Evolutionary conservation across 2,888 invertebrate genomes (phyloP), one percentile per base, ranked within the genome.

Genomic region (Teinopalpus imperialis): DNA sequence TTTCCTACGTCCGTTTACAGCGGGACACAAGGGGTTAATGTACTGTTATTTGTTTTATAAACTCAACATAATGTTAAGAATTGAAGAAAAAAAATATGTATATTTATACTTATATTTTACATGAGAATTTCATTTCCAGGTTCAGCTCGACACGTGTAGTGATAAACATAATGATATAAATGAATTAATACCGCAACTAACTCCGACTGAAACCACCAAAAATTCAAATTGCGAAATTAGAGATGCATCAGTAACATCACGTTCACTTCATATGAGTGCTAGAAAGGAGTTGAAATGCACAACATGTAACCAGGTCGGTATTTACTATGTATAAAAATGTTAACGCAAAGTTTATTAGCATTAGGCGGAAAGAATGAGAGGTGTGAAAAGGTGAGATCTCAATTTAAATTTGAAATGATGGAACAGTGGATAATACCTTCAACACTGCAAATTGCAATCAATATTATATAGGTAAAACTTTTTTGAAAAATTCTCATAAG

Each of bases 251-350:
- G 42, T 41, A n/a, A 27, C 21, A 9, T 24, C 30, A 8, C 29
- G 42, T 36, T 21, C 39, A 18, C 24, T 30, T 35, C 14, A 6
- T 39, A 14, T 4, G 27, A 30, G 14, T 24, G 32, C 29, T 20
- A 50, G 10, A 45, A 61, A 66, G 35, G 61, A 68, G 7, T 69
- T 63, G 23, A 75, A 69, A 55, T 79, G 78, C 51, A 52, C 54
- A 12, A 54, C 66, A 54, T 79, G 79, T 48, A 66, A 65, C 55
- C 74, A 79, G 72, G 79, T 78, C 43, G 51, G 37, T 23, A 20
- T 39, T 26, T 47, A 35, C n/a, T 21, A 16, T 23, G 41, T 10
- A 21, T 34, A 31, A 35, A 30, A 39, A 34, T 43, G 24, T 34
- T n/a, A 26, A 16, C 16, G 8, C 23, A 9, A 34, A 32, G 13